Percentiles rank a stretch among this genome's conserved stretches.
Conservation (phyloP, 1,140 invertebrate genomes). For the Acromyrmex echinatior region DNA sequence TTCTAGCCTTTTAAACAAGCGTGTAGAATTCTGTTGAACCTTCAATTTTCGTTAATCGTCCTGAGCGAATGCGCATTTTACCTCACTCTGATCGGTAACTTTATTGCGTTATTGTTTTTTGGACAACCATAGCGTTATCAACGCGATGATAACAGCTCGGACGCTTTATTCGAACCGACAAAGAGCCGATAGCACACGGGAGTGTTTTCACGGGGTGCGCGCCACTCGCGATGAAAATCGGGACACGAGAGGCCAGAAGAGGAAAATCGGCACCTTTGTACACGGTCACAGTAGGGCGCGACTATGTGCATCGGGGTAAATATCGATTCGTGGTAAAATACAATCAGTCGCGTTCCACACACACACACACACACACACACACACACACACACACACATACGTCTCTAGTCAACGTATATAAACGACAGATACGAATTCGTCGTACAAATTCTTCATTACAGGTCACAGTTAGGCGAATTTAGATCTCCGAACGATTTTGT, state of each 20-base stretch:
- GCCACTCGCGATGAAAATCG: conserved; percentile 50
- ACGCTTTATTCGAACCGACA: conserved; percentile 48
- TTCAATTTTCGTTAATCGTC: conserved; percentile 12
- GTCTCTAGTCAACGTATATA: conserved; percentile 4
- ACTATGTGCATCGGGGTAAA: conserved; percentile 30
- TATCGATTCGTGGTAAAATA: conserved; percentile 62
- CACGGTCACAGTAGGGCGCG: conserved; percentile 19
- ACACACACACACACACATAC: background rate
- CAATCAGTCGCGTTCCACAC: conserved; percentile 21
- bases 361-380: background rate
- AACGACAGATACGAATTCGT: background rate
- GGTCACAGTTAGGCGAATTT: background rate
- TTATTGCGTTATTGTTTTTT: conserved; percentile 47
- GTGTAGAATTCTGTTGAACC: background rate
- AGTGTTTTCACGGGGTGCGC: conserved; percentile 44
- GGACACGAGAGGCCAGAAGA: conserved; percentile 48
- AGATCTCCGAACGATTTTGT: background rate
- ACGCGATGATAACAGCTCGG: conserved; percentile 42
- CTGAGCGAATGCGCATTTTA: background rate
- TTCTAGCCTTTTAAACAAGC: background rate
- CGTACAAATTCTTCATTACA: conserved; percentile 3
- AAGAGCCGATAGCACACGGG: conserved; percentile 34
- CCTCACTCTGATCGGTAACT: conserved; percentile 15
- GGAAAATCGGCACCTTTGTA: conserved; percentile 59
- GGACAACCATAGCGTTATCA: conserved; percentile 26